Base-by-base conservation (phyloP, 2,797 vertebrate species). In the Sebastes ruberrimus region DNA sequence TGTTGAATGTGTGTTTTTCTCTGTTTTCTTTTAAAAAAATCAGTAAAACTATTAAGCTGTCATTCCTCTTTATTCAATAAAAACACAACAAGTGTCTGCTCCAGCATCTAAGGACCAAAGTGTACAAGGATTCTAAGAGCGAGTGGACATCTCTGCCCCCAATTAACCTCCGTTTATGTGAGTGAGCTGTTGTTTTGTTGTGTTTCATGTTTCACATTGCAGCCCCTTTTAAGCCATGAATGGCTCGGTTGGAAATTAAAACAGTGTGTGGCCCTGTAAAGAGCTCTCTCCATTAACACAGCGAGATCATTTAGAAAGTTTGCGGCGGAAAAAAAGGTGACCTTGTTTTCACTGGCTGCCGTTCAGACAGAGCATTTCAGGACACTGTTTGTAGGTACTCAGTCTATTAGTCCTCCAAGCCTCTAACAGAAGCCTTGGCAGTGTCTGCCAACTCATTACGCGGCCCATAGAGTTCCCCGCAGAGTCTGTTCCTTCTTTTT, bases 81-180 rank as follows among this genome's bases (percentile, higher is more conserved):
- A 25, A 53, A 27, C 42, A 4, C 14, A n/a, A 59, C 8, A 56
- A 60, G 52, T 23, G 18, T 27, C 18, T n/a, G 2, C 16, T 46
- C 22, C 16, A 33, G 14, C 75, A 30, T 53, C 28, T 22, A 6
- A 20, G 20, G 53, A 35, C 46, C 8, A 38, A 75, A 66, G 53
- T 57, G 53, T 13, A 7, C 30, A 49, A 42, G 25, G 35, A 62
- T 64, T 77, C 25, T 61, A 60, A 49, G 46, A 70, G 22, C 10
- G 6, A 73, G 30, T 78, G 35, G 73, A 68, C 52, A 55, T 82
- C 56, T 60, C 69, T 76, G 68, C 49, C 77, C 76, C 71, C 33
- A 89, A 78, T 92, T 84, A 89, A 81, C 85, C 86, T 22, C 9
- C 0, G 57, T 86, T 81, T 81, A 80, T 78, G 74, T 18, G 53